Evolutionary conservation across 2,797 vertebrate species (phyloP).

Genomic region (Salarias fasciatus): DNA sequence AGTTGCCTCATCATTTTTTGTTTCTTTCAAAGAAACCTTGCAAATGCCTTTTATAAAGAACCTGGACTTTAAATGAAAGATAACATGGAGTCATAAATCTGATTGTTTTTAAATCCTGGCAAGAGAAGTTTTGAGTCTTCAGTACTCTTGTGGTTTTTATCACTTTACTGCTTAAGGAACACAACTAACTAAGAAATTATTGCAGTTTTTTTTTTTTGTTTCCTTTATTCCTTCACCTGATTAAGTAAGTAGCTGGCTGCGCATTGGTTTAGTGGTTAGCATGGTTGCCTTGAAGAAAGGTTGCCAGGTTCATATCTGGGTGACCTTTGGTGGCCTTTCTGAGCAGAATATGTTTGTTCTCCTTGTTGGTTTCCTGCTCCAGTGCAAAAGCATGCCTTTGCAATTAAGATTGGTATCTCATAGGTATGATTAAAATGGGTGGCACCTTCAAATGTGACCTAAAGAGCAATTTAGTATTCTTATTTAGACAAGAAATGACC

Average conservation of each 20-base stretch:
- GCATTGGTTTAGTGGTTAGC: neutral
- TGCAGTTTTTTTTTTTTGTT: neutral
- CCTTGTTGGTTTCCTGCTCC: too few relatives aligned
- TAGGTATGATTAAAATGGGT: too few relatives aligned
- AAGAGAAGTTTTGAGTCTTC: conserved; percentile 6
- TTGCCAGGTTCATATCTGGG: too few relatives aligned
- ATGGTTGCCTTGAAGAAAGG: too few relatives aligned
- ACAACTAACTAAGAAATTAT: neutral
- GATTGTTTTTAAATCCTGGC: neutral
- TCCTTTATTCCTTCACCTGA: conserved; percentile 2
- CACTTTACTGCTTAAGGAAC: neutral
- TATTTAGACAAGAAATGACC: too few relatives aligned
- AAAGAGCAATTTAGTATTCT: too few relatives aligned
- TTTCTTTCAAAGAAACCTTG: neutral
- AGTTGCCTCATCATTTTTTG: conserved; percentile 13
- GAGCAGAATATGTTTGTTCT: too few relatives aligned
- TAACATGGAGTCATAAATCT: conserved; percentile 2
- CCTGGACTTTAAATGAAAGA: conserved; percentile 2
- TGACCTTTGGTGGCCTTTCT: too few relatives aligned
- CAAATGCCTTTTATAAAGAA: conserved; percentile 13
- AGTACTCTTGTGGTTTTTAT: conserved; percentile 1
- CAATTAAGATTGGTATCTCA: too few relatives aligned
- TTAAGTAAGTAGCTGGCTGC: neutral
- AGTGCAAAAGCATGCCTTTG: too few relatives aligned
- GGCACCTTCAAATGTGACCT: too few relatives aligned